Evolutionary conservation across 2,797 vertebrate species (phyloP).

Genomic region (Phylloscopus collybita): DNA sequence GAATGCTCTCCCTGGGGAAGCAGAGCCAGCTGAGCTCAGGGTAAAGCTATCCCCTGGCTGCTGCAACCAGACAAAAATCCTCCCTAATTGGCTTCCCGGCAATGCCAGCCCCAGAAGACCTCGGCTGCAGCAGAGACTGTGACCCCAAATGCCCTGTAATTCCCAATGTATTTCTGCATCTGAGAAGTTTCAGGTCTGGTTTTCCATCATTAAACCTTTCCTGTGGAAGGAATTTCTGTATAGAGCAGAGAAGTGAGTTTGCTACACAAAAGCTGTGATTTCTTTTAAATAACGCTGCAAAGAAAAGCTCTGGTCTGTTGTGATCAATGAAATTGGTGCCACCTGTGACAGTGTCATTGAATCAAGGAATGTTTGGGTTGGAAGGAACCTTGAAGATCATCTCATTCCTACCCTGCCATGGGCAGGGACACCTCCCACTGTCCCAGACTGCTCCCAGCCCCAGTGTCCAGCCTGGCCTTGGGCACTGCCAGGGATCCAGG

Average conservation of each 20-base stretch:
- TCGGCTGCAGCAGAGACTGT: neutral
- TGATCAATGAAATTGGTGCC: neutral
- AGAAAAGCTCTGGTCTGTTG: neutral
- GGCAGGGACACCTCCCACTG: neutral
- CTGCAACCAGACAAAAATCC: conserved; percentile 30
- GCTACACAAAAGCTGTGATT: neutral
- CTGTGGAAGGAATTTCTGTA: neutral
- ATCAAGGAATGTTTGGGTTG: neutral
- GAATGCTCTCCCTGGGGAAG: neutral
- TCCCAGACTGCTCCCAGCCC: neutral
- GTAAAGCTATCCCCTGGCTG: conserved; percentile 29
- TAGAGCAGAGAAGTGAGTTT: neutral
- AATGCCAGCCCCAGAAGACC: neutral
- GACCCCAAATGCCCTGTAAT: conserved; percentile 1
- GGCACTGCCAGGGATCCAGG: neutral
- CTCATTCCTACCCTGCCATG: fast-evolving
- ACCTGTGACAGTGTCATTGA: neutral
- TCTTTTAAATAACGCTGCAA: neutral
- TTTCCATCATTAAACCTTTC: neutral
- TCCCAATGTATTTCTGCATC: neutral
- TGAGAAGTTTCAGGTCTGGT: neutral
- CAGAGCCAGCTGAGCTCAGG: conserved; percentile 49
- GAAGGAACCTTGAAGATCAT: neutral
- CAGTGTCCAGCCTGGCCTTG: neutral
- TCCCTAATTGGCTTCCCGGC: conserved; percentile 32